phyloP scores from a whole-genome alignment of 2,888 invertebrate genomes.

The Caradrina clavipalpis region DNA sequence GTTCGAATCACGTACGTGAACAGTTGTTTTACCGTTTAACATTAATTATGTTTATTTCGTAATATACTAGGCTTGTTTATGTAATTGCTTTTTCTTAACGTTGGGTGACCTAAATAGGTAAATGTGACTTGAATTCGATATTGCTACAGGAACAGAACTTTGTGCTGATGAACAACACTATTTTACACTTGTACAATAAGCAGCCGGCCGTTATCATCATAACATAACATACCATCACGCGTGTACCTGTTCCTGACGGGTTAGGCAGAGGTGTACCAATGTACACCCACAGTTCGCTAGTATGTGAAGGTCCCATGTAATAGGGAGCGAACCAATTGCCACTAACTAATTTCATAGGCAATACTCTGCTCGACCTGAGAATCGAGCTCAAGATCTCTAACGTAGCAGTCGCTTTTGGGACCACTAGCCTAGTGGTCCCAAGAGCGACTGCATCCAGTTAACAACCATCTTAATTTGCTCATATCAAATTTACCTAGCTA shows the following conservation, averaged over 20 bases:
- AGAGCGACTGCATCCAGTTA: too few relatives aligned
- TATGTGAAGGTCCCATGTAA: too few relatives aligned
- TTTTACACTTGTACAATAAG: neutral
- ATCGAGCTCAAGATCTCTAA: too few relatives aligned
- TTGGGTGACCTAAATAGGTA: neutral
- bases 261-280: too few relatives aligned
- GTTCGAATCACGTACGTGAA: constrained; percentile 35
- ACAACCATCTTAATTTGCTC: neutral
- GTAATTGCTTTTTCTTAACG: neutral
- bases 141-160: neutral
- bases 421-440: too few relatives aligned
- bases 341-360: too few relatives aligned
- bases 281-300: too few relatives aligned
- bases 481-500: neutral
- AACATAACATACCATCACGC: too few relatives aligned
- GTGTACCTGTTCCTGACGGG: too few relatives aligned
- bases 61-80: constrained; percentile 9
- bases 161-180: neutral
- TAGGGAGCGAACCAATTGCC: too few relatives aligned
- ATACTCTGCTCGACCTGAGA: too few relatives aligned
- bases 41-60: constrained; percentile 21
- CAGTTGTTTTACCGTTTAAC: constrained; percentile 24
- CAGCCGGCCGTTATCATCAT: neutral
- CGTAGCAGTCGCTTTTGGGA: too few relatives aligned
- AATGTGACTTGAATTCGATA: neutral